A percentile compares a stretch with the other conserved stretches of the same genome.
phyloP scores from a whole-genome alignment of 1,140 invertebrate genomes.

The Cherax quadricarinatus region DNA sequence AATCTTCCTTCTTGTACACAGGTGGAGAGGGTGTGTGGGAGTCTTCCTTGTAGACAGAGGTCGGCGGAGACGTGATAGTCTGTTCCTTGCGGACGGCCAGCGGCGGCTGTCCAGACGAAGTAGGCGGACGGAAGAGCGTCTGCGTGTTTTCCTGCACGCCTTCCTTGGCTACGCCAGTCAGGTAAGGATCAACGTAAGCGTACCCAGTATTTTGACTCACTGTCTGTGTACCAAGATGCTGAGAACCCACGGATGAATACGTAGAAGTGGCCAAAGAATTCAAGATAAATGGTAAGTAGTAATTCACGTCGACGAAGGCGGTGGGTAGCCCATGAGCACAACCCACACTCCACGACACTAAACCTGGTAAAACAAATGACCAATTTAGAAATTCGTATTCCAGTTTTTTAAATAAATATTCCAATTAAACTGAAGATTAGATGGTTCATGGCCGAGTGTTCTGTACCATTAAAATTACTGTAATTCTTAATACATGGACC shows the following conservation, averaged over 20 bases:
- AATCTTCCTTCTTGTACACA: background rate
- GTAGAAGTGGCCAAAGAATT: background rate
- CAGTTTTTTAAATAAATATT: no score
- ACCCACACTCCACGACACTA: conserved; percentile 31
- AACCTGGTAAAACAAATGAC: background rate
- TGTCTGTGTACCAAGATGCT: background rate
- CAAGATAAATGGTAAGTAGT: conserved; percentile 31
- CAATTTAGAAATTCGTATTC: background rate
- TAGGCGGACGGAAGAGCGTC: no score
- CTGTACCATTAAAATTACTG: no score
- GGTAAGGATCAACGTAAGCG: conserved; percentile 2
- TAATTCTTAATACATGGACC: background rate
- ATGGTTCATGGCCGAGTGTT: no score
- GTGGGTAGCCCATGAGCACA: conserved; percentile 11
- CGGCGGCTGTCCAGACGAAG: background rate
- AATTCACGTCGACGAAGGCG: conserved; percentile 27
- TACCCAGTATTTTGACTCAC: no score
- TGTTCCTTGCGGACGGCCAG: background rate
- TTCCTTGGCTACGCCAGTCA: background rate
- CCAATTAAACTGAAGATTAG: no score
- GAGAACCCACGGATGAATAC: background rate
- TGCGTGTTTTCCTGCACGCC: background rate
- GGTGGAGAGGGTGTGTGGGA: background rate
- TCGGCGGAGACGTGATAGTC: background rate
- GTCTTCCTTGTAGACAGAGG: background rate